Evolutionary conservation across 2,888 invertebrate genomes (phyloP).

Genomic region (Odontocolon sp.): DNA sequence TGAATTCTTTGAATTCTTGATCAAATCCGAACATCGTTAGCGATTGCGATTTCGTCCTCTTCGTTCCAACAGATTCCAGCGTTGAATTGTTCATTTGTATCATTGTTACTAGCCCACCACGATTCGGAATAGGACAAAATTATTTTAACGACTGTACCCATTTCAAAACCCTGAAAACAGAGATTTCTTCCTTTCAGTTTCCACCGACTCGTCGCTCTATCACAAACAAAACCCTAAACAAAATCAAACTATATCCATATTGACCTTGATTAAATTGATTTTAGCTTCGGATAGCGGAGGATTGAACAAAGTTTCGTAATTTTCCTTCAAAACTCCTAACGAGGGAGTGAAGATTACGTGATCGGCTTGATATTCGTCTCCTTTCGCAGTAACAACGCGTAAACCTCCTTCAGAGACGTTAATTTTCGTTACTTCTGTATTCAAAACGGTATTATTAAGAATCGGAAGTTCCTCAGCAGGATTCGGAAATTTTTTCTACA

Average conservation of each 20-base stretch:
- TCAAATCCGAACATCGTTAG: conserved; percentile 45
- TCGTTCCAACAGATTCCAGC: too few relatives aligned
- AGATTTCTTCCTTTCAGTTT: background rate
- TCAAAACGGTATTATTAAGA: conserved; percentile 69
- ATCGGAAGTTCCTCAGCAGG: conserved; percentile 72
- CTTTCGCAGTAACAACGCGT: conserved; percentile 79
- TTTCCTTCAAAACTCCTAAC: conserved; percentile 86
- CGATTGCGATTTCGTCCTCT: conserved; percentile 76
- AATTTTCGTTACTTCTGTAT: conserved; percentile 70
- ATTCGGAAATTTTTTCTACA: conserved; percentile 74
- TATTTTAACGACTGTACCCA: conserved; percentile 87
- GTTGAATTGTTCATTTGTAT: background rate
- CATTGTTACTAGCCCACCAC: conserved; percentile 50
- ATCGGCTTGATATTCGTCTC: conserved; percentile 82
- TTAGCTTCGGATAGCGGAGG: conserved; percentile 84
- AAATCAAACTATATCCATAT: background rate
- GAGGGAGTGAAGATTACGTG: conserved; percentile 87
- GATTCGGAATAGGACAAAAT: conserved; percentile 84
- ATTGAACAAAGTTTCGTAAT: conserved; percentile 82
- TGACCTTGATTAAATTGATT: conserved; percentile 82
- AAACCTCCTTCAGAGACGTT: conserved; percentile 57
- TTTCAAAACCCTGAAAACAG: conserved; percentile 79
- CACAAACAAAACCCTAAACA: background rate
- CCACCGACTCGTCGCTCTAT: background rate
- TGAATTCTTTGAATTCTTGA: background rate